Evolutionary conservation across 2,888 invertebrate genomes (phyloP), one percentile per base, ranked within the genome.

Genomic region (Rhabditoides inermis): DNA sequence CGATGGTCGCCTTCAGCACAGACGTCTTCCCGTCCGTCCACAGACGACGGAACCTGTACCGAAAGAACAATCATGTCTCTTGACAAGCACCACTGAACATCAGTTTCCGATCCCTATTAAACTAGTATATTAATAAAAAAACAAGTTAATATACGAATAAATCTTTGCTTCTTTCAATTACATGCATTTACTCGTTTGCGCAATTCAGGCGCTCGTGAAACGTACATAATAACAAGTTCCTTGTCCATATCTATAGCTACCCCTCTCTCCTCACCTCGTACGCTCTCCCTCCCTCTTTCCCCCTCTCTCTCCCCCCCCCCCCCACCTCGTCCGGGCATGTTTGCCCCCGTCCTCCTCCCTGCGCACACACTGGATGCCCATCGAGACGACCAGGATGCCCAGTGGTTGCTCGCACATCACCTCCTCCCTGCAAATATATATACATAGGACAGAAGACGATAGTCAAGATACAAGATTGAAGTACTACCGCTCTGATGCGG

Each of bases 281-380:
- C 10, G 27, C 22, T 32, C n/a, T n/a, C n/a, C n/a, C n/a, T n/a
- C n/a, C n/a, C 45, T 28, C 44, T 30, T 27, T 27, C n/a, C 10
- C n/a, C n/a, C n/a, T n/a, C n/a, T n/a, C n/a, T n/a, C n/a, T n/a
- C n/a, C n/a, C n/a, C n/a, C n/a, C n/a, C n/a, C 36, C 39, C 12
- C 22, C n/a, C 25, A 26, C 41, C 30, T 18, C 32, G 30, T 45
- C 32, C 45, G 32, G 28, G 28, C 32, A 28, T 45, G 30, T 32
- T 32, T 45, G 28, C 45, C 20, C 32, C 45, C 20, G 45, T 28
- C 28, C 32, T 32, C 28, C 68, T 87, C 87, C 0, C 86, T 84
- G 0, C 88, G 87, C 23, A 92, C 90, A 77, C 90, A 89, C 80
- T 90, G 92, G 12, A 98, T 88, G 5, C 94, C 94, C 70, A 95